These are phyloP conservation scores for Hirtodrosophila cameraria DNA, from an alignment of 2,888 invertebrate genomes.

Conservation along the genomic window DNA sequence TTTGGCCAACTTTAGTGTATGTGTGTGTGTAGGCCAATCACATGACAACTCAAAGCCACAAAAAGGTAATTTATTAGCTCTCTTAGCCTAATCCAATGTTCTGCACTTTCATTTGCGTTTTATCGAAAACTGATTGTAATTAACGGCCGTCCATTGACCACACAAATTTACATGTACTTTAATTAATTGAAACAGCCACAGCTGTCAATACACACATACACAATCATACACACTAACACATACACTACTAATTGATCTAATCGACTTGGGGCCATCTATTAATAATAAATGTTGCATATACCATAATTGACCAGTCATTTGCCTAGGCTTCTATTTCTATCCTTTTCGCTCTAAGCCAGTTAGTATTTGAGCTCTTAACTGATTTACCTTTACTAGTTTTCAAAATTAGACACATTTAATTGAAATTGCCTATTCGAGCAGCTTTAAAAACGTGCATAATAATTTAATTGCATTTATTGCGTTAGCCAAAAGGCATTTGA, in stretches of 20 bases:
- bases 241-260: constrained; percentile 62
- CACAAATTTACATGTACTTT: constrained; percentile 45
- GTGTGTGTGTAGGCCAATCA: neutral
- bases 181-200: constrained; percentile 64
- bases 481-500: no score
- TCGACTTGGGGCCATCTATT: constrained; percentile 58
- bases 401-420: no score
- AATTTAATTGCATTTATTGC: no score
- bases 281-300: constrained; percentile 45
- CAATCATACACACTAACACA: constrained; percentile 1
- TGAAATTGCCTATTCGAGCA: no score
- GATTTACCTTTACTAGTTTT: neutral
- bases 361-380: neutral
- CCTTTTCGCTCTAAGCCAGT: neutral
- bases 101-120: constrained; percentile 18
- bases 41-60: constrained; percentile 12
- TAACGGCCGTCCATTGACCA: constrained; percentile 42
- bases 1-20: no score
- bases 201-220: constrained; percentile 36
- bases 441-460: no score
- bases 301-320: constrained; percentile 51
- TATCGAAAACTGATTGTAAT: constrained; percentile 46
- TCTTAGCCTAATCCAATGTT: constrained; percentile 14
- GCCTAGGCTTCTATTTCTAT: neutral
- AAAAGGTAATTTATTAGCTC: constrained; percentile 34